These are phyloP conservation scores for Cirrhinus mrigala DNA, from an alignment of 2,797 vertebrate species.

Conservation along the genomic window DNA sequence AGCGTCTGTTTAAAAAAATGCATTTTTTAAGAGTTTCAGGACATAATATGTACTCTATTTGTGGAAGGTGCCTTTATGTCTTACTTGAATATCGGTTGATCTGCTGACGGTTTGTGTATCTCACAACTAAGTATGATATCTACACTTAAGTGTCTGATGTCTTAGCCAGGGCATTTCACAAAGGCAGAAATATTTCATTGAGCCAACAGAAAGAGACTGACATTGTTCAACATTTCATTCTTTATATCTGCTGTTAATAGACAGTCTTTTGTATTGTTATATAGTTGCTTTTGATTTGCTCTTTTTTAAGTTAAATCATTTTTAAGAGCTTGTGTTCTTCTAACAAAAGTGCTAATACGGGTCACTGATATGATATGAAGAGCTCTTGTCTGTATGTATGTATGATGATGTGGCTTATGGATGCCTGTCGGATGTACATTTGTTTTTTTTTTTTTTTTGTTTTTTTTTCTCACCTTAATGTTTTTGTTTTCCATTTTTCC, in stretches of 20 bases:
- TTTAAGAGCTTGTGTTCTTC: constrained; percentile 1
- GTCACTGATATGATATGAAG: constrained; percentile 58
- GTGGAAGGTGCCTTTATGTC: constrained; percentile 5
- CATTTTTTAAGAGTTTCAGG: background rate
- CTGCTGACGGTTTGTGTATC: background rate
- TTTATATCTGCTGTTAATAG: background rate
- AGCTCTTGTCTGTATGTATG: constrained; percentile 70
- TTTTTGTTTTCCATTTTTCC: constrained; percentile 26
- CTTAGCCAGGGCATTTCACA: constrained; percentile 24
- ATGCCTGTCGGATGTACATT: constrained; percentile 70
- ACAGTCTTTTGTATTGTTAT: constrained; percentile 3
- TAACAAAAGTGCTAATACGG: constrained; percentile 51
- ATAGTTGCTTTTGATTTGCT: background rate
- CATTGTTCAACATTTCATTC: background rate
- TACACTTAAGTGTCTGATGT: background rate
- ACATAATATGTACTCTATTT: constrained; percentile 5
- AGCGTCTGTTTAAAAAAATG: background rate
- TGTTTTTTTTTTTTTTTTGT: constrained; percentile 72
- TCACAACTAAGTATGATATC: background rate
- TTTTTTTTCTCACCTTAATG: constrained; percentile 4
- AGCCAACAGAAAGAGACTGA: background rate
- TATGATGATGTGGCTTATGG: constrained; percentile 69
- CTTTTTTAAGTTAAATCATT: background rate
- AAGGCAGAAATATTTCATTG: background rate
- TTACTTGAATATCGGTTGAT: constrained; percentile 21